These are phyloP conservation scores for Aspiorhynchus laticeps DNA, from an alignment of 2,113 vertebrate genomes.

Conservation along the genomic window DNA sequence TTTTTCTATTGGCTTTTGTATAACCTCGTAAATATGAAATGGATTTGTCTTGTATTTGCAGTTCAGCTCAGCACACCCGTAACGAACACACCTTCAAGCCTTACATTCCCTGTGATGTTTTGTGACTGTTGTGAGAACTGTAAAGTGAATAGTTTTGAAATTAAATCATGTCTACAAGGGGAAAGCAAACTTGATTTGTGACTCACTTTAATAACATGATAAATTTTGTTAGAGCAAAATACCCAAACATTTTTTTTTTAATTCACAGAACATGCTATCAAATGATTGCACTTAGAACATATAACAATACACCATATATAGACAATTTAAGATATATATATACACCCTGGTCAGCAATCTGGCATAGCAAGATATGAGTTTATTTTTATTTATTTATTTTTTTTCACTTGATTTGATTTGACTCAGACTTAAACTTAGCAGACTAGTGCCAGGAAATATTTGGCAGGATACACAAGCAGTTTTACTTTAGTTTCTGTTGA, in stretches of 20 bases:
- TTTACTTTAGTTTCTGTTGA: neutral
- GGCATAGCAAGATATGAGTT: neutral
- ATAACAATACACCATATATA: constrained; percentile 14
- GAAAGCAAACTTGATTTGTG: neutral
- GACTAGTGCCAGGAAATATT: constrained; percentile 1
- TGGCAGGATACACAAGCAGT: constrained; percentile 10
- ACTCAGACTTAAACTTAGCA: neutral
- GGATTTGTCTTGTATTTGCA: constrained; percentile 29
- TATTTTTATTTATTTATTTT: neutral
- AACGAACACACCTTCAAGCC: neutral
- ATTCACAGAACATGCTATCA: neutral
- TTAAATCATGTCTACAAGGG: constrained; percentile 10
- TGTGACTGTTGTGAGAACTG: constrained; percentile 23
- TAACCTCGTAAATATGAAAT: neutral
- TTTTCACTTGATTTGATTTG: neutral
- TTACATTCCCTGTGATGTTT: constrained; percentile 31
- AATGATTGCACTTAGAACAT: neutral
- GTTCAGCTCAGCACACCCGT: constrained; percentile 9
- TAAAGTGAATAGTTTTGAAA: constrained; percentile 40
- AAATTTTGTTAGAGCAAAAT: neutral
- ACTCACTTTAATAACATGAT: neutral
- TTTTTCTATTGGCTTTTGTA: constrained; percentile 42
- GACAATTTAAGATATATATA: neutral
- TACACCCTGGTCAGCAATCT: neutral
- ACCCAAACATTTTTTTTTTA: neutral